These are phyloP conservation scores for Cristatella mucedo DNA, from an alignment of 2,888 invertebrate genomes.

Conservation along the genomic window DNA sequence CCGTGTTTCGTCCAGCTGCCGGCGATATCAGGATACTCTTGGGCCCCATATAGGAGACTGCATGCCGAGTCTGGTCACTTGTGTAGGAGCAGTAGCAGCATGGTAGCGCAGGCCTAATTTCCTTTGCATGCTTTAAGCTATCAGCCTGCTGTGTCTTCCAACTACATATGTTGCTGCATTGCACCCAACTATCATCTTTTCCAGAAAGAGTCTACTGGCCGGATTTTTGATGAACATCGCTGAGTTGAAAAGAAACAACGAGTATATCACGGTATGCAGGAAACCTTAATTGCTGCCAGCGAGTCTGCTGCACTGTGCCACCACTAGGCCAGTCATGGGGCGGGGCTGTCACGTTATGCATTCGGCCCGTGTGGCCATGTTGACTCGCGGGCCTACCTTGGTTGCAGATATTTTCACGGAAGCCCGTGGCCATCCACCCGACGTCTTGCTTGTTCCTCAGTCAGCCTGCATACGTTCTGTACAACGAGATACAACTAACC, in stretches of 20 bases:
- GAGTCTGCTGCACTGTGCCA: too few species aligned
- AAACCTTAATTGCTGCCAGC: too few species aligned
- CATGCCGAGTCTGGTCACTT: too few species aligned
- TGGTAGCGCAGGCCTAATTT: not conserved
- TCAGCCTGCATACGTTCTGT: conserved; percentile 58
- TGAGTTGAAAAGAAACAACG: conserved; percentile 56
- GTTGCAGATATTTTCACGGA: conserved; percentile 47
- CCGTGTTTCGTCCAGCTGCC: too few species aligned
- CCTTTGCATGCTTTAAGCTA: too few species aligned
- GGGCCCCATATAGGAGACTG: too few species aligned
- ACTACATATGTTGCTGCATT: not conserved
- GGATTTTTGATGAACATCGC: conserved; percentile 76
- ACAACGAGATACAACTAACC: conserved; percentile 73
- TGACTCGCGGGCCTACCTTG: too few species aligned
- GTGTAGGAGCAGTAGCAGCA: too few species aligned
- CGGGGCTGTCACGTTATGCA: too few species aligned
- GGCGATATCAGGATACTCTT: too few species aligned
- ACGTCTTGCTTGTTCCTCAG: conserved; percentile 57
- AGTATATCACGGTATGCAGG: conserved; percentile 49
- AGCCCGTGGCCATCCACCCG: conserved; percentile 66
- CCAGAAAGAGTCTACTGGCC: conserved; percentile 57
- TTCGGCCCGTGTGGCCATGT: too few species aligned
- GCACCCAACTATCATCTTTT: conserved; percentile 6
- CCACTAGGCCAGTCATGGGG: too few species aligned
- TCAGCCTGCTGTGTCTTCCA: not conserved